These are phyloP conservation scores for Lophochroa leadbeateri DNA, from an alignment of 2,113 vertebrate genomes.

Conservation along the genomic window DNA sequence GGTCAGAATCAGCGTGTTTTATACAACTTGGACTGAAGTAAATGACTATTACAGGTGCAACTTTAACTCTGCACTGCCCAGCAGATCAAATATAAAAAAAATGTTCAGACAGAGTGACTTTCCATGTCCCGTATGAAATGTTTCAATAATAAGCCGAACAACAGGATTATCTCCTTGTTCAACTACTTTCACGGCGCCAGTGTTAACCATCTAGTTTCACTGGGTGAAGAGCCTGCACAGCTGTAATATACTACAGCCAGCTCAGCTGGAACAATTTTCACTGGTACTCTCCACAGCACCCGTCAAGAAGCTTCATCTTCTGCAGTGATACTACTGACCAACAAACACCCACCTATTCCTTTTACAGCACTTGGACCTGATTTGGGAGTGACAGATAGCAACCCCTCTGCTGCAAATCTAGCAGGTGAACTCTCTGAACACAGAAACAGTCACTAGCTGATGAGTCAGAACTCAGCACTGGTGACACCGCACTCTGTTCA, in stretches of 20 bases:
- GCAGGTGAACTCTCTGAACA: background rate
- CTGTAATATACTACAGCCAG: background rate
- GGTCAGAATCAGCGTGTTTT: background rate
- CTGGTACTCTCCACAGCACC: background rate
- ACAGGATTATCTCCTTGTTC: background rate
- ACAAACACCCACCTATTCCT: background rate
- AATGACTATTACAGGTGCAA: background rate
- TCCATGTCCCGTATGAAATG: background rate
- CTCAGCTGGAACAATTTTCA: background rate
- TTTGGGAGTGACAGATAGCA: background rate
- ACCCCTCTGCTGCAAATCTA: background rate
- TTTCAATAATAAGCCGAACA: background rate
- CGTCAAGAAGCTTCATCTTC: background rate
- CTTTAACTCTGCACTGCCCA: background rate
- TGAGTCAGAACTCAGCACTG: background rate
- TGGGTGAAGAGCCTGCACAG: background rate
- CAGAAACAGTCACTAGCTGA: background rate
- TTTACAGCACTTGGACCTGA: background rate
- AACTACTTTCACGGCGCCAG: background rate
- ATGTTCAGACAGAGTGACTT: background rate
- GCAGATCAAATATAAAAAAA: background rate
- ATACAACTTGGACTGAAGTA: background rate
- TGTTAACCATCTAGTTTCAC: background rate
- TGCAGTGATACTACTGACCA: background rate
- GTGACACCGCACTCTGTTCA: background rate